Conservation (phyloP, 2,888 invertebrate species). For the Polietes domitor region DNA sequence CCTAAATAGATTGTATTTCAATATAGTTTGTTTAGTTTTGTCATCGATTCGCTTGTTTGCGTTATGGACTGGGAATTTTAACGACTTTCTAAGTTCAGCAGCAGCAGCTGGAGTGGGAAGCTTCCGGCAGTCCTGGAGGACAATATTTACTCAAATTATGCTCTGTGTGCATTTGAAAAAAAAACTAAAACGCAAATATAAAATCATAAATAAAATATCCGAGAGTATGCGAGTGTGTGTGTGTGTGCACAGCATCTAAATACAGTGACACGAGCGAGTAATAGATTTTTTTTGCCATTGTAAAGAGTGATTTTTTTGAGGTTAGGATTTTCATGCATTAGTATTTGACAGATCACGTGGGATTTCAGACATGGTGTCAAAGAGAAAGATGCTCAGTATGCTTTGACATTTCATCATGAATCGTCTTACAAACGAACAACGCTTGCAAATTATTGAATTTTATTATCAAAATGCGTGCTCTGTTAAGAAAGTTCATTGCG, state of each 20-base stretch:
- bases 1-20: no score
- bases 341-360: no score
- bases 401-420: no score
- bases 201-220: slow-evolving; percentile 73
- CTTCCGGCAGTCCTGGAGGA: slow-evolving; percentile 17
- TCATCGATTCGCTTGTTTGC: no score
- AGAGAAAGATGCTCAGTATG: no score
- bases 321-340: no score
- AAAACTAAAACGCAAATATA: slow-evolving; percentile 73
- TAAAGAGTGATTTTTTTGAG: no score
- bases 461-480: no score
- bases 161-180: slow-evolving; percentile 64
- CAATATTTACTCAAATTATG: slow-evolving; percentile 39
- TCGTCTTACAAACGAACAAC: no score
- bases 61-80: not conserved
- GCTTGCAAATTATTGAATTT: no score
- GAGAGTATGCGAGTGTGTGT: not conserved
- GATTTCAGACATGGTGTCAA: no score
- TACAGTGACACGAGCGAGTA: slow-evolving; percentile 59
- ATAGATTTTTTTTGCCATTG: slow-evolving; percentile 51
- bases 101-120: not conserved
- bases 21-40: slow-evolving; percentile 49
- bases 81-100: not conserved
- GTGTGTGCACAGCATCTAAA: slow-evolving; percentile 29
- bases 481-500: no score